Base-by-base conservation (phyloP, 2,888 invertebrate genomes). In the Synergus umbraculus region DNA sequence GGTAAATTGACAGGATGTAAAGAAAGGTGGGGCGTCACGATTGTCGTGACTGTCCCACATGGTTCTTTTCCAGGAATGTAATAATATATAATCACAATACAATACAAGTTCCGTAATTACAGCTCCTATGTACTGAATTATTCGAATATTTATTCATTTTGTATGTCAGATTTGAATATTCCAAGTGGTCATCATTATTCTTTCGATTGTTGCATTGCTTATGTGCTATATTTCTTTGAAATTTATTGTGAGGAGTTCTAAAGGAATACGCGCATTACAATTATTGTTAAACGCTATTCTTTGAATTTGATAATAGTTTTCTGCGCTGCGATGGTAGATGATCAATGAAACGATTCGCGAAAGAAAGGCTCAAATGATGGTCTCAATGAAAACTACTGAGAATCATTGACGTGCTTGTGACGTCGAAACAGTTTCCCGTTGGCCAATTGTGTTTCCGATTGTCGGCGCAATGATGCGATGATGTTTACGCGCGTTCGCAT, bases 371-470 rank as follows among this genome's bases (percentile, higher is more conserved):
- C 49, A 80, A 67, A 82, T 76, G 76, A 79, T 65, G 29, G 66
- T 78, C 64, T 64, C 67, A 77, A 79, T 80, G 58, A 80, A 80
- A 82, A 77, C 77, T 78, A 80, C 80, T 37, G 43, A 77, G 80
- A 82, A 80, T 15, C 79, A 64, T 77, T 29, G 76, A 67, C 76
- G 76, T 64, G 66, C 66, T 37, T 73, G 79, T 81, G 76, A 79
- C 81, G 78, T 67, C 15, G 22, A 67, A 22, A 29, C 13, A 37
- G 37, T 4, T 5, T 37, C 37, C 37, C 37, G 4, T 67, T 67
- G 18, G 8, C 8, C 43, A 7, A 46, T 67, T 46, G 46, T 67
- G 44, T 44, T 67, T 67, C 67, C 22, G 67, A 67, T 65, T 65
- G 65, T 67, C 22, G 67, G 46, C 67, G 44, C 7, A 67, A 46